phyloP scores from a whole-genome alignment of 1,140 invertebrate species.

The Delia radicum region DNA sequence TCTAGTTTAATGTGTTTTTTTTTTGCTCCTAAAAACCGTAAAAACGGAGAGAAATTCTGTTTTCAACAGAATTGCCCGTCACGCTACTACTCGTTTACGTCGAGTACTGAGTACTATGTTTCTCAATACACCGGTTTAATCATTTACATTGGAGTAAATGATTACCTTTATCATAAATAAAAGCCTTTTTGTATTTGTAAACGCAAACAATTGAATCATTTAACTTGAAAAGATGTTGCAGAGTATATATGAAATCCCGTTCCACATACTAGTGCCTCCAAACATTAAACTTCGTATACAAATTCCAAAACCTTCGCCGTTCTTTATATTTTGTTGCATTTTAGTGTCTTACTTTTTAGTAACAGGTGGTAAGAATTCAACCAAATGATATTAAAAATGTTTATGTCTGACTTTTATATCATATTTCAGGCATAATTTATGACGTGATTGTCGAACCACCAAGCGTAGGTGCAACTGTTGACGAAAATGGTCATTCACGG shows the following conservation, averaged over 20 bases:
- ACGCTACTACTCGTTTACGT: no score
- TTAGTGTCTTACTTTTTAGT: slow-evolving; percentile 96
- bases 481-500: slow-evolving; percentile 92
- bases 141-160: no score
- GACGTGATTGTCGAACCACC: slow-evolving; percentile 98
- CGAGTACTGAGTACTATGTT: no score
- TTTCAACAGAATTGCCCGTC: no score
- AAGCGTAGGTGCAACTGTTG: slow-evolving; percentile 94
- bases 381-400: slow-evolving; percentile 25
- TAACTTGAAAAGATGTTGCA: slow-evolving; percentile 65
- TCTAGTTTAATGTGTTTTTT: no score
- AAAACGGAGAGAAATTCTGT: no score
- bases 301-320: slow-evolving; percentile 83
- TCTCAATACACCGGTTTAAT: no score
- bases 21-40: no score
- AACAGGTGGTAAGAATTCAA: slow-evolving; percentile 84
- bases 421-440: slow-evolving; percentile 88
- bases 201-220: not conserved
- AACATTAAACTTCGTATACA: slow-evolving; percentile 91
- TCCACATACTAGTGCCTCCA: slow-evolving; percentile 82
- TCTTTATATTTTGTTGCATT: slow-evolving; percentile 88
- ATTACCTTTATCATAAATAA: no score
- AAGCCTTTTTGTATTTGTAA: not conserved
- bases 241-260: slow-evolving; percentile 76
- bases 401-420: not conserved